These are phyloP conservation scores for Propithecus coquereli DNA, from an alignment of 2,113 vertebrate species.

Conservation along the genomic window DNA sequence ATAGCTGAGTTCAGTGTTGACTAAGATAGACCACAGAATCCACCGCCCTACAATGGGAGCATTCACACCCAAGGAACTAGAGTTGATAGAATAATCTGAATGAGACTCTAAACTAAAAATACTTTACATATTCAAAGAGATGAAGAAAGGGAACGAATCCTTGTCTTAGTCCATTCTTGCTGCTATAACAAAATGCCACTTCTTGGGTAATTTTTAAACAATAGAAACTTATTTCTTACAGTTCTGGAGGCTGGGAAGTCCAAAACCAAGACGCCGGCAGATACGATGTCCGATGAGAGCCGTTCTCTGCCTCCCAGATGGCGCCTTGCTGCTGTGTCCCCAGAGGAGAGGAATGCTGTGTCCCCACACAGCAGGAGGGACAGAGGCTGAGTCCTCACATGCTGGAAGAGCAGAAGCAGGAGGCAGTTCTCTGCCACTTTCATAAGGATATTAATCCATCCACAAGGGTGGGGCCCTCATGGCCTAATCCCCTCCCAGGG, in stretches of 20 bases:
- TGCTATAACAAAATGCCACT: neutral
- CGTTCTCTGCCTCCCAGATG: neutral
- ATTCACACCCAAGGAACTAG: neutral
- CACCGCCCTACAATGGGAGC: accelerated
- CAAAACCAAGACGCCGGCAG: neutral
- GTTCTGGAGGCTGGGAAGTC: neutral
- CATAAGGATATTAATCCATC: neutral
- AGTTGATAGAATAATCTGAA: neutral
- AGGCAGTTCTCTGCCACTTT: neutral
- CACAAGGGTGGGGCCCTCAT: neutral
- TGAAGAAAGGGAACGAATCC: neutral
- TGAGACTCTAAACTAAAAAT: neutral
- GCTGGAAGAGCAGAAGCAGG: no score
- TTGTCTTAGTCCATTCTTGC: neutral
- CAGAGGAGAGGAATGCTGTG: neutral
- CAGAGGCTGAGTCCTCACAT: no score
- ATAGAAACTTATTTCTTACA: neutral
- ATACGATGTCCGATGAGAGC: neutral
- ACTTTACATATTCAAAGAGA: neutral
- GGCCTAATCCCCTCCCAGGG: neutral
- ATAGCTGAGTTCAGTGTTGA: accelerated
- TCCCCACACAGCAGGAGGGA: no score
- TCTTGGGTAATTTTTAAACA: neutral
- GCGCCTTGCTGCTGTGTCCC: no score
- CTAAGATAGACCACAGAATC: neutral